Conservation (phyloP, 1,140 invertebrate genomes). For the Drosophila leontia region DNA sequence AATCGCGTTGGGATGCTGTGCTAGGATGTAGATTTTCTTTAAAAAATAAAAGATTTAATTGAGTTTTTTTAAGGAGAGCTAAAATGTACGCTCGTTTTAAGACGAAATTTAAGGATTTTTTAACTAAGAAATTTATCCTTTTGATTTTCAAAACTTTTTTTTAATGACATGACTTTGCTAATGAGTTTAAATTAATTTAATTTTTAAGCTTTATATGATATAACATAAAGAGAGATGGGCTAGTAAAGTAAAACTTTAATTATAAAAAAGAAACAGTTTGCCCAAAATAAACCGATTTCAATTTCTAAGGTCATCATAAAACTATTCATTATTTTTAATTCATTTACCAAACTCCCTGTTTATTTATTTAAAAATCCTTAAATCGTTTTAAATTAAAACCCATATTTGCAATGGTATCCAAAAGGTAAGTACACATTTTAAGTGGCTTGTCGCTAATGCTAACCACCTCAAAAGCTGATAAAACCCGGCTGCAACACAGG, state of each 20-base stretch:
- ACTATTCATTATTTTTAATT: not conserved
- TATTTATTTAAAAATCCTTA: not conserved
- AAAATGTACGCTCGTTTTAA: not conserved
- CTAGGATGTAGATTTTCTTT: not conserved
- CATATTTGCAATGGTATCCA: not conserved
- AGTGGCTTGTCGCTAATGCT: constrained; percentile 13
- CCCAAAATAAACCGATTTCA: too few relatives aligned
- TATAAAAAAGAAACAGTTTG: too few relatives aligned
- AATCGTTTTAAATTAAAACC: not conserved
- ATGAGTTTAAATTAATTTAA: not conserved
- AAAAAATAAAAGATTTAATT: constrained; percentile 11
- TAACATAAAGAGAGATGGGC: not conserved
- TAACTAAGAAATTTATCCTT: not conserved
- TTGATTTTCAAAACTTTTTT: not conserved
- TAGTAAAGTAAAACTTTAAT: not conserved
- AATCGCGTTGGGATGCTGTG: constrained; percentile 12
- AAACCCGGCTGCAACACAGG: constrained; percentile 1
- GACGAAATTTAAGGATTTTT: not conserved
- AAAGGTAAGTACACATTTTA: constrained; percentile 32
- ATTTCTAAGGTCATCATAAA: not conserved
- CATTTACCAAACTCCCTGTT: not conserved
- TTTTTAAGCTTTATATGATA: not conserved
- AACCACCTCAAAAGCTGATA: constrained; percentile 27
- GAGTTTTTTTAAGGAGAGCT: not conserved
- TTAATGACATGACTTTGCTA: fast-evolving